Conservation (phyloP, 2,888 invertebrate genomes). For the Oxytorus armatus region DNA sequence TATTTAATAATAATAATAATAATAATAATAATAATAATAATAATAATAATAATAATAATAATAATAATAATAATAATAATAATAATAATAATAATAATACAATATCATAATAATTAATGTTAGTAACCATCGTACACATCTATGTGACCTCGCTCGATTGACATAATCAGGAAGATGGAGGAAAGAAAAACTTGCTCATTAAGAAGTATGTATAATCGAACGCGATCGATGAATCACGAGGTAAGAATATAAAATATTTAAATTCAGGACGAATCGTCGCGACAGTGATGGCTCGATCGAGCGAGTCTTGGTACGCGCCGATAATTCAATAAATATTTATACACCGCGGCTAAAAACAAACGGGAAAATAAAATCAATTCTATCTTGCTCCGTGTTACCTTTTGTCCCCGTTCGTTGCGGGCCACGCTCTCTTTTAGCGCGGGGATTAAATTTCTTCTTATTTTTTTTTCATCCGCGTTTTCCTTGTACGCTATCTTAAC, state of each 20-base stretch:
- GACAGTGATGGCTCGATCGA: slow-evolving; percentile 23
- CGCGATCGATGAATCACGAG: slow-evolving; percentile 21
- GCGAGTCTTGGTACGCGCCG: not conserved
- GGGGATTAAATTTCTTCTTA: no score
- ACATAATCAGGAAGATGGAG: not conserved
- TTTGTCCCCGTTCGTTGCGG: slow-evolving; percentile 26
- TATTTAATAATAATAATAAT: slow-evolving; percentile 53
- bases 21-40: slow-evolving; percentile 50
- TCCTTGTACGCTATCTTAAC: no score
- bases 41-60: slow-evolving; percentile 62
- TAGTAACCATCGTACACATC: slow-evolving; percentile 55
- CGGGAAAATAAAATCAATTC: slow-evolving; percentile 31
- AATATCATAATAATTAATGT: slow-evolving; percentile 64
- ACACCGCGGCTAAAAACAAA: slow-evolving; percentile 38
- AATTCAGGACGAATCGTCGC: not conserved
- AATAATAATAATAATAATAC: slow-evolving; percentile 55
- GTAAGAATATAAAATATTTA: not conserved
- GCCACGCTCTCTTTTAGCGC: slow-evolving; percentile 13
- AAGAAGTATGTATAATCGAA: slow-evolving; percentile 19
- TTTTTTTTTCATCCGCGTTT: no score
- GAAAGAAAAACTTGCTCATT: not conserved
- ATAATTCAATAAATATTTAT: slow-evolving; percentile 63
- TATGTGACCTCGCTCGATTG: slow-evolving; percentile 54
- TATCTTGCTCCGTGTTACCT: not conserved
- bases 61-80: slow-evolving; percentile 46